Conservation (phyloP, 2,113 vertebrate genomes). For the Onychostoma macrolepis region DNA sequence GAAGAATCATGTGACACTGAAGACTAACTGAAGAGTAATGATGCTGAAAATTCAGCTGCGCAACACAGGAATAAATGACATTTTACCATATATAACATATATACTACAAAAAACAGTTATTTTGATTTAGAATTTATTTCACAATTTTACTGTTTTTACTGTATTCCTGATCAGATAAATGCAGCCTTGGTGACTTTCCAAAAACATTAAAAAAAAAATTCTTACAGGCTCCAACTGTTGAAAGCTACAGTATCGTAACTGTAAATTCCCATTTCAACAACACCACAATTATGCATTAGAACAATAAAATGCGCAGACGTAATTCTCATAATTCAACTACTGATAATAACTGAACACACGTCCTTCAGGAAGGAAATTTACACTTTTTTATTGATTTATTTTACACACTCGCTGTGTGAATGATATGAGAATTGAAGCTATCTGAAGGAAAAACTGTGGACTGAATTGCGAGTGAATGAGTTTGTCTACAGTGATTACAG, state of each 20-base stretch:
- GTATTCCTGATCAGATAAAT: background rate
- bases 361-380: background rate
- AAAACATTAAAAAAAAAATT: background rate
- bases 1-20: background rate
- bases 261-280: background rate
- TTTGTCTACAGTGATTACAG: background rate
- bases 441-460: background rate
- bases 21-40: background rate
- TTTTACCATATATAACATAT: background rate
- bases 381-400: background rate
- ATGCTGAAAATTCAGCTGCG: background rate
- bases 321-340: background rate
- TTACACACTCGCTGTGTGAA: background rate
- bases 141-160: background rate
- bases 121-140: background rate
- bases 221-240: background rate
- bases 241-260: background rate
- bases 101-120: background rate
- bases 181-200: background rate
- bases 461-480: background rate
- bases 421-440: background rate
- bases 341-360: background rate
- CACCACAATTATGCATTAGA: background rate
- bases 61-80: background rate
- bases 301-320: background rate